Conservation (phyloP, 2,888 invertebrate genomes). For the Phasia obesa region DNA sequence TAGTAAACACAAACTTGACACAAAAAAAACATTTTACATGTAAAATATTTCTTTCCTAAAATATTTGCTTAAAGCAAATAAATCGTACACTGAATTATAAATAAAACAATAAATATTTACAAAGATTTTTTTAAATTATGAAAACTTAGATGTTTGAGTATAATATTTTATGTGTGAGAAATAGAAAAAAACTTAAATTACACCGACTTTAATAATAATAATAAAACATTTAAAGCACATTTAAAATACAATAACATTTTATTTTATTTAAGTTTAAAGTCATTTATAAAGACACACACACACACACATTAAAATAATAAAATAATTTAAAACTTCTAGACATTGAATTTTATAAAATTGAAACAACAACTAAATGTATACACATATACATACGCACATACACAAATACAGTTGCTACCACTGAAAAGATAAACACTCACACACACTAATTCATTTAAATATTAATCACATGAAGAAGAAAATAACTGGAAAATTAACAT, state of each 20-base stretch:
- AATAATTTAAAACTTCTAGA: slow-evolving; percentile 42
- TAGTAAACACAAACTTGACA: no score
- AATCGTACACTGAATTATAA: no score
- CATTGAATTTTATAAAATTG: slow-evolving; percentile 17
- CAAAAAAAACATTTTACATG: no score
- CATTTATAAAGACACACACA: slow-evolving; percentile 4
- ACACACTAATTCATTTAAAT: slow-evolving; percentile 38
- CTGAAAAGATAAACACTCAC: slow-evolving; percentile 14
- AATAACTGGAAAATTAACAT: slow-evolving; percentile 34
- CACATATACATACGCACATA: background rate
- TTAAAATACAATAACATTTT: background rate
- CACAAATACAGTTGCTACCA: background rate
- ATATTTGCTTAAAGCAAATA: no score
- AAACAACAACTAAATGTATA: slow-evolving; percentile 11
- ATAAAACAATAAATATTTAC: no score
- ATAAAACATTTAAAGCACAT: slow-evolving; percentile 30
- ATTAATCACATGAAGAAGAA: slow-evolving; percentile 45
- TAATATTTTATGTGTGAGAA: background rate
- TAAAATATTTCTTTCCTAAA: no score
- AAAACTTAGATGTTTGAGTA: background rate
- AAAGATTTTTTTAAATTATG: no score
- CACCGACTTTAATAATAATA: background rate
- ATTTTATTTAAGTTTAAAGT: slow-evolving; percentile 41
- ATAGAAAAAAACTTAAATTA: background rate
- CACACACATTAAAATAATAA: slow-evolving; percentile 12